A percentile compares a stretch with the other conserved stretches of the same genome.
Evolutionary conservation across 2,888 invertebrate species (phyloP).

Genomic region (Noctua janthina): DNA sequence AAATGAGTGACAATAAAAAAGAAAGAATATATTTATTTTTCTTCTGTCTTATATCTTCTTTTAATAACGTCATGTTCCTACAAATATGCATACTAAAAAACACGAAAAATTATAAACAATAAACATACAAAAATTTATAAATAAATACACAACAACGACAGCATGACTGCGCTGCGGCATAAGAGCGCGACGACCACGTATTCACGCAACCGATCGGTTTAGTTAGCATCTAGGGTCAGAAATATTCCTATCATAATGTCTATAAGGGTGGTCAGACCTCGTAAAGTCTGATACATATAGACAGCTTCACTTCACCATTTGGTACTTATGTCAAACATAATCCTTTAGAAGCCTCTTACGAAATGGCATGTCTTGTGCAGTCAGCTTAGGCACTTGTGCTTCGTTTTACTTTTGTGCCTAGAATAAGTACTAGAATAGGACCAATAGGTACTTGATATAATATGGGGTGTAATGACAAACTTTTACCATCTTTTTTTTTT

Average conservation of each 20-base stretch:
- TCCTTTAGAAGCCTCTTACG: constrained; percentile 26
- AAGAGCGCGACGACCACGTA: too few relatives aligned
- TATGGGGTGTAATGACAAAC: not conserved
- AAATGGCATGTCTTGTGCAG: constrained; percentile 1
- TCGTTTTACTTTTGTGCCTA: not conserved
- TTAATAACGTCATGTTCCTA: too few relatives aligned
- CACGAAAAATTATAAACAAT: too few relatives aligned
- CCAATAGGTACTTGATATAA: not conserved
- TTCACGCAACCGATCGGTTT: not conserved
- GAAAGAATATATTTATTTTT: too few relatives aligned
- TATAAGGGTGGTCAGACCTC: not conserved
- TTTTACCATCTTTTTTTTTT: too few relatives aligned
- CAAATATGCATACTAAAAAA: too few relatives aligned
- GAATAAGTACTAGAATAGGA: not conserved
- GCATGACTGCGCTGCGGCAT: too few relatives aligned
- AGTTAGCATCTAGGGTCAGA: not conserved
- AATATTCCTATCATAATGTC: not conserved
- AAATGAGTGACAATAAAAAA: too few relatives aligned
- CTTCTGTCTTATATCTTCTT: too few relatives aligned
- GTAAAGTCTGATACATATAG: not conserved
- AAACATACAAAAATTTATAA: too few relatives aligned
- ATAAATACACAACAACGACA: too few relatives aligned
- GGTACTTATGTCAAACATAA: constrained; percentile 24
- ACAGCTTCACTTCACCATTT: not conserved
- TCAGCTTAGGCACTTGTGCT: constrained; percentile 5